These are phyloP conservation scores for Chromoteleia sp. DNA, from an alignment of 2,888 invertebrate species.

Conservation along the genomic window DNA sequence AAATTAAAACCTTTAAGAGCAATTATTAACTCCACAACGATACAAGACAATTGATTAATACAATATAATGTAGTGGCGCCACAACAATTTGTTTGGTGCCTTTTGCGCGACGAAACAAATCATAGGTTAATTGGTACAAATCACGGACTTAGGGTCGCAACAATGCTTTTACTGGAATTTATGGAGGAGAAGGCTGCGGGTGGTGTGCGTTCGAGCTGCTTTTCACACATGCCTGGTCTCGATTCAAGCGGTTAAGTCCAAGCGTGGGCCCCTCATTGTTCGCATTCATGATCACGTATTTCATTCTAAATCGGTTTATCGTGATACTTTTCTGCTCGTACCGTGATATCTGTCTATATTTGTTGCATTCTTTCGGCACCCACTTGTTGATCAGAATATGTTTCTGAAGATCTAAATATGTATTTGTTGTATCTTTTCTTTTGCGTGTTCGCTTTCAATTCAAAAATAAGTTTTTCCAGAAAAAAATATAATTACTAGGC, in stretches of 20 bases:
- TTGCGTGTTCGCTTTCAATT: too few relatives aligned
- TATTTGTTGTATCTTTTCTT: too few relatives aligned
- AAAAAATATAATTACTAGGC: too few relatives aligned
- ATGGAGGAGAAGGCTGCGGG: slow-evolving; percentile 73
- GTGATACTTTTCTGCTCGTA: background rate
- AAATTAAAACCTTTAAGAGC: too few relatives aligned
- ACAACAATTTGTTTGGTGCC: slow-evolving; percentile 27
- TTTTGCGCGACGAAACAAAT: slow-evolving; percentile 72
- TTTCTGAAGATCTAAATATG: background rate
- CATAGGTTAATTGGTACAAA: slow-evolving; percentile 78
- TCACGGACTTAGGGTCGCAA: slow-evolving; percentile 73
- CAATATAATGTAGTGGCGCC: slow-evolving; percentile 27
- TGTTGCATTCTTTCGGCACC: slow-evolving; percentile 17
- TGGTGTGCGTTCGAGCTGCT: slow-evolving; percentile 61
- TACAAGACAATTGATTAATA: slow-evolving; percentile 21
- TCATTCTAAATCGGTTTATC: slow-evolving; percentile 57
- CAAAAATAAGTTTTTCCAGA: too few relatives aligned
- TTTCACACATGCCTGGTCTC: slow-evolving; percentile 43
- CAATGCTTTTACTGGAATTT: slow-evolving; percentile 76
- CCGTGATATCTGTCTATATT: slow-evolving; percentile 15
- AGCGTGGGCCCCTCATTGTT: slow-evolving; percentile 63
- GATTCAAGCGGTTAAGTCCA: slow-evolving; percentile 36
- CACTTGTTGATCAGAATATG: slow-evolving; percentile 41
- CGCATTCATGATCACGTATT: slow-evolving; percentile 48
- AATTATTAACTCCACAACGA: slow-evolving; percentile 4